Evolutionary conservation across 2,888 invertebrate genomes (phyloP), one percentile per base, ranked within the genome.

Genomic region (Spilarctia lutea): DNA sequence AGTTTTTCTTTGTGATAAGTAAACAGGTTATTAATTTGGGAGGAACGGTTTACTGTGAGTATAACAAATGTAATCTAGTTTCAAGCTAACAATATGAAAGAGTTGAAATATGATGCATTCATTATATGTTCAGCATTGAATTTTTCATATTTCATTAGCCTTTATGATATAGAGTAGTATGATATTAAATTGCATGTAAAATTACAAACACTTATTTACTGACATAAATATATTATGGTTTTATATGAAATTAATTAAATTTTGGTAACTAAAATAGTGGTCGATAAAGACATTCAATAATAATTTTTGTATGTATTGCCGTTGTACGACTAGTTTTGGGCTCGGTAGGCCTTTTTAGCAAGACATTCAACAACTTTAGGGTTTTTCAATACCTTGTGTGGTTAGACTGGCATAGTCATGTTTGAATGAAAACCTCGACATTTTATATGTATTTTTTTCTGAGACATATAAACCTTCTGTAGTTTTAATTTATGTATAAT

Each of bases 111-210:
- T 33, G 11, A 48, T 1, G 33, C 13, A 48, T 45, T 68, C 24
- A 65, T 52, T 39, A 68, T n/a, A 30, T 33, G 35, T 33, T 42
- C 33, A 6, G 48, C 48, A 73, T 68, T 68, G 30, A 35, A 68
- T 73, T 68, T 73, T 48, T 73, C 68, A 65, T 73, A 68, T 27
- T n/a, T 48, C n/a, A 18, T 63, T n/a, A 68, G 27, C 24, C n/a
- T 63, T 68, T 68, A 63, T 68, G 20, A 30, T 30, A 56, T 27
- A 39, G 20, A 66, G 52, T 6, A 66, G 65, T 27, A 39, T 48
- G 66, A 20, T 72, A 66, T 66, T 52, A 66, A 66, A 72, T 56
- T 66, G 39, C 35, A 24, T 66, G 24, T 39, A 65, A 39, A 65
- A 33, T 35, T 16, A 0, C 20, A 65, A 16, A 10, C 7, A 35